phyloP scores from a whole-genome alignment of 2,797 vertebrate genomes.

The Cheirogaleus major region DNA sequence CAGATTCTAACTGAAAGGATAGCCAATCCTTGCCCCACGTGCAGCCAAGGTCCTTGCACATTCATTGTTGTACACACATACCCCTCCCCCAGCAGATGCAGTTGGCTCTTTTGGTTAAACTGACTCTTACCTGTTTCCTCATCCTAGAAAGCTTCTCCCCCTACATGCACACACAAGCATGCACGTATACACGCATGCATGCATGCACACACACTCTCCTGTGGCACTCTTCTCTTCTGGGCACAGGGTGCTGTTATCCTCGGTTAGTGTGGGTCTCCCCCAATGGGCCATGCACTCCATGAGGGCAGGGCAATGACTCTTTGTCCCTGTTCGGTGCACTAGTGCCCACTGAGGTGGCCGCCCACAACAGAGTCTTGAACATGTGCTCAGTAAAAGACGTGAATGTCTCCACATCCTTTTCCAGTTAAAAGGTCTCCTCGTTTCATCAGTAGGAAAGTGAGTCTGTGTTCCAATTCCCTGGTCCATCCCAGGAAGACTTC shows the following conservation, averaged over 20 bases:
- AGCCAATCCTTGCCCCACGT: fast-evolving
- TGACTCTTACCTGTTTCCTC: not conserved
- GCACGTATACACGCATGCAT: fast-evolving
- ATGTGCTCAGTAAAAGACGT: not conserved
- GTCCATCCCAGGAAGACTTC: not conserved
- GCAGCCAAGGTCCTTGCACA: fast-evolving
- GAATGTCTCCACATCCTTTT: not conserved
- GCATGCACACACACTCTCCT: not conserved
- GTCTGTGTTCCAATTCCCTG: not conserved
- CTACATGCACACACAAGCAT: not conserved
- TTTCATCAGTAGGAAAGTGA: not conserved
- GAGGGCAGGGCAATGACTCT: not conserved
- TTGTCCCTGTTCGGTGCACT: too few species aligned
- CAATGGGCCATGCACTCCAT: not conserved
- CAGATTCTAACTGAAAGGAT: not conserved
- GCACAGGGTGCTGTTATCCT: not conserved
- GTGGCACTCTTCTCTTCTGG: not conserved
- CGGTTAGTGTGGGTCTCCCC: not conserved
- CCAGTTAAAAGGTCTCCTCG: not conserved
- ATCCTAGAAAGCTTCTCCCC: not conserved
- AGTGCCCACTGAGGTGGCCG: not conserved
- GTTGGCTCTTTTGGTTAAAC: not conserved
- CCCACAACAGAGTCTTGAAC: not conserved
- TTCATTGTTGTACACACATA: fast-evolving
- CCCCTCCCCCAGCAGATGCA: too few species aligned